These are phyloP conservation scores for Neostethus bicornis DNA, from an alignment of 2,797 vertebrate species.

Conservation along the genomic window DNA sequence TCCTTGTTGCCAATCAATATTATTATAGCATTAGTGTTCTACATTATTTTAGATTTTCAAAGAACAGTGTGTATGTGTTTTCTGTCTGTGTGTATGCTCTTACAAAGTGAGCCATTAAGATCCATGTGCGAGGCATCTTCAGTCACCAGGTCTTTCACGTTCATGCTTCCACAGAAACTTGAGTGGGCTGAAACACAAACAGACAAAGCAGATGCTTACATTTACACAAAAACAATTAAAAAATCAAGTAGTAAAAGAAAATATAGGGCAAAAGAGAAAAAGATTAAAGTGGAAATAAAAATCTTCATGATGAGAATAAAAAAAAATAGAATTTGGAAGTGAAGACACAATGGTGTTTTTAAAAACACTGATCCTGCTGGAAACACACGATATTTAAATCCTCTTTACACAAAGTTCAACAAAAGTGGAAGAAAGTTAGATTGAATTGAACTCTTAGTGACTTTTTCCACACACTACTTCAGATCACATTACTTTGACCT, in stretches of 20 bases:
- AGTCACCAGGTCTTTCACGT: conserved; percentile 83
- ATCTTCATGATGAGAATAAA: conserved; percentile 16
- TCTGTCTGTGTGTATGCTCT: conserved; percentile 68
- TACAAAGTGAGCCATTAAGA: conserved; percentile 88
- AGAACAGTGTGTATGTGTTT: too few relatives aligned
- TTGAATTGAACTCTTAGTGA: too few relatives aligned
- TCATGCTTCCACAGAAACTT: conserved; percentile 86
- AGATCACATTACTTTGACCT: too few relatives aligned
- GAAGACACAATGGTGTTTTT: background rate
- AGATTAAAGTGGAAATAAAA: conserved; percentile 1
- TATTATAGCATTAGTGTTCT: too few relatives aligned
- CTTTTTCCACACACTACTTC: too few relatives aligned
- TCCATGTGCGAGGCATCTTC: conserved; percentile 81
- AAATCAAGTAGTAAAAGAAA: background rate
- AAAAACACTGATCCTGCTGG: too few relatives aligned
- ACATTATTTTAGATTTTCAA: too few relatives aligned
- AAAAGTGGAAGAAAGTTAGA: too few relatives aligned
- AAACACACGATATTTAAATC: too few relatives aligned
- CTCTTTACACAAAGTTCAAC: too few relatives aligned
- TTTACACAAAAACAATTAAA: conserved; percentile 29
- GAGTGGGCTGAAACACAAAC: conserved; percentile 88
- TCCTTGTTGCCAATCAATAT: too few relatives aligned
- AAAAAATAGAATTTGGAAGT: background rate
- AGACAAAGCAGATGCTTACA: conserved; percentile 21
- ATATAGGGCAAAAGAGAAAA: conserved; percentile 1